A percentile compares a stretch with the other conserved stretches of the same genome.
These are phyloP conservation scores for Prosapia bicincta DNA, from an alignment of 2,888 invertebrate genomes.

Conservation along the genomic window DNA sequence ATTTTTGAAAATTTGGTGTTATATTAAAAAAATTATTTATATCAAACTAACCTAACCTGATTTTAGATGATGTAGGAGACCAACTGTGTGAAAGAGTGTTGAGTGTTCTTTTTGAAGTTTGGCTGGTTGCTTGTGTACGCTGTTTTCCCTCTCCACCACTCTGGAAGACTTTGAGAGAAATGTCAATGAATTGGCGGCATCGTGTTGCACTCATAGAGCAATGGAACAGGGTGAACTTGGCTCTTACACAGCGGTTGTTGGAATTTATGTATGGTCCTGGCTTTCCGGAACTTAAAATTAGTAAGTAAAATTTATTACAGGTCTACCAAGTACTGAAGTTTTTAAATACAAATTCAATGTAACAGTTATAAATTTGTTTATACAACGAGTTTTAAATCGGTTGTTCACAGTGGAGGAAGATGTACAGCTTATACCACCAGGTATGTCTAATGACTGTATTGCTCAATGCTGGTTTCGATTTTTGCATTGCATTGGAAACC, in stretches of 20 bases:
- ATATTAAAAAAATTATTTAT: no score
- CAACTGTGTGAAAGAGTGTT: constrained; percentile 92
- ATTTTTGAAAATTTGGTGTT: no score
- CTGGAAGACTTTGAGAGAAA: constrained; percentile 92
- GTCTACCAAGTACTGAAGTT: no score
- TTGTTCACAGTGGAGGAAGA: constrained; percentile 76
- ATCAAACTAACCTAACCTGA: no score
- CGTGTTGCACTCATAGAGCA: constrained; percentile 89
- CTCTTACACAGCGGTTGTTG: constrained; percentile 79
- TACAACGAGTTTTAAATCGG: not conserved
- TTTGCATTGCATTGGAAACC: constrained; percentile 91
- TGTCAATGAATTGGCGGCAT: constrained; percentile 92
- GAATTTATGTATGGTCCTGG: constrained; percentile 85
- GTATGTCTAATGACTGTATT: constrained; percentile 85
- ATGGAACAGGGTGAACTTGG: constrained; percentile 91
- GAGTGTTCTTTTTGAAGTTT: constrained; percentile 85
- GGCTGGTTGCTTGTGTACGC: constrained; percentile 68
- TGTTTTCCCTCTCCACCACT: constrained; percentile 94
- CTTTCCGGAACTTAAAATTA: constrained; percentile 76
- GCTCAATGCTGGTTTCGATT: constrained; percentile 96
- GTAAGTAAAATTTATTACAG: constrained; percentile 55
- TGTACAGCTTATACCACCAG: constrained; percentile 70
- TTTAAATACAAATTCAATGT: no score
- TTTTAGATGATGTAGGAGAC: constrained; percentile 84
- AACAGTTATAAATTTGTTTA: no score